Evolutionary conservation across 2,113 vertebrate species (phyloP).

Genomic region (Hystrix brachyura): DNA sequence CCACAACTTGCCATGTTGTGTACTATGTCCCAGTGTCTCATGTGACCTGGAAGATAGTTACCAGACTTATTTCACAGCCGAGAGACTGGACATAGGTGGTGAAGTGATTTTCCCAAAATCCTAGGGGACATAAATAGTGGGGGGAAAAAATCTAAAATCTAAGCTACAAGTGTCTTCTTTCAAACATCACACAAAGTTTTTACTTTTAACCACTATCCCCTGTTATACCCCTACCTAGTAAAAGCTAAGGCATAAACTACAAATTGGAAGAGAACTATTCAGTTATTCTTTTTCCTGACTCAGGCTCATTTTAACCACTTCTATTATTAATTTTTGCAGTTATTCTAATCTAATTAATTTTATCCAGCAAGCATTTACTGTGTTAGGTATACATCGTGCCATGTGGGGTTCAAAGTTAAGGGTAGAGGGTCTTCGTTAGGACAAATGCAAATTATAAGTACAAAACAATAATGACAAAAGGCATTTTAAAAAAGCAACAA

Average conservation of each 20-base stretch:
- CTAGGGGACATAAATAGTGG: neutral
- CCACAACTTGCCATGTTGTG: neutral
- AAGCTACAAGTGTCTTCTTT: conserved; percentile 26
- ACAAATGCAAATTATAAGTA: neutral
- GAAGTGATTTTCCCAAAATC: neutral
- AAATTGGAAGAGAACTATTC: neutral
- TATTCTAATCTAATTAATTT: conserved; percentile 46
- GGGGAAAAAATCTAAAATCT: neutral
- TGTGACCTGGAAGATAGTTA: neutral
- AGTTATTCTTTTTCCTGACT: neutral
- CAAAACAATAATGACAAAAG: neutral
- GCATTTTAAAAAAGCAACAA: neutral
- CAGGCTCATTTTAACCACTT: neutral
- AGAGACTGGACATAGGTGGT: neutral
- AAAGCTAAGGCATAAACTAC: neutral
- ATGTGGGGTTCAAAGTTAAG: neutral
- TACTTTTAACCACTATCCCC: neutral
- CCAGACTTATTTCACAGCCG: neutral
- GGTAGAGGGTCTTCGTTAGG: neutral
- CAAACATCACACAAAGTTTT: neutral
- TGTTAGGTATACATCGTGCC: neutral
- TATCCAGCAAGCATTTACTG: neutral
- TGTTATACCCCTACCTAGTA: neutral
- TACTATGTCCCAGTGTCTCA: neutral
- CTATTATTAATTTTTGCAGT: conserved; percentile 28